Base-by-base conservation (phyloP, 2,797 vertebrate species). In the Rhinella marina region DNA sequence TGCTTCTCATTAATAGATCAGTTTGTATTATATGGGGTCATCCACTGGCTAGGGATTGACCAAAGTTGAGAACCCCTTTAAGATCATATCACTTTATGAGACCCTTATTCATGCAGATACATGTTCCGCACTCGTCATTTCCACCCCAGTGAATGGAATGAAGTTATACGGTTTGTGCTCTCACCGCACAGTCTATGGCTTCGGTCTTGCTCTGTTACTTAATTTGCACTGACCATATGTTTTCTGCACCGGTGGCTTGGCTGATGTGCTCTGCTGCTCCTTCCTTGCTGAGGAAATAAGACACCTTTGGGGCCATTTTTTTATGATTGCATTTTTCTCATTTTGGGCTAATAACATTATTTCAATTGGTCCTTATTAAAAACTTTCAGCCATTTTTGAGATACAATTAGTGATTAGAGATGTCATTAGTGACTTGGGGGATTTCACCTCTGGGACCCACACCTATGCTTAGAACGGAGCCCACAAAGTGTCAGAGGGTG, bases 251-350 rank as follows among this genome's bases (percentile, higher is more conserved):
- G 23, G 29, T 32, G 64, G 32, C 57, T 10, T 61, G 59, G 87
- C 90, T 73, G 81, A 85, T 78, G 87, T 89, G 87, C 89, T 88
- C 66, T 72, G 64, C 81, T 89, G 90, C 90, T 86, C 85, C 81
- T 89, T 81, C 79, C 82, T 23, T 89, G 54, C 52, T 84, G 88
- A 87, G 83, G 88, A 90, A 90, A 88, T 81, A 86, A 87, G 82
- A 23, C 29, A 86, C 48, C 86, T 41, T 41, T 41, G 41, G 41
- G 41, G 41, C 41, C 5, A 41, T 41, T 41, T 41, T 41, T 41
- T 41, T 41, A 3, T 0, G 4, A 41, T 6, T 6, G 41, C 41
- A 41, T 41, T 41, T 41, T 41, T 0, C 41, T 41, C 5, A 32
- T 41, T 41, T 6, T 41, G 41, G 41, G 41, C 41, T 41, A 41